phyloP scores from a whole-genome alignment of 2,113 vertebrate species.

The Charadrius vociferus region DNA sequence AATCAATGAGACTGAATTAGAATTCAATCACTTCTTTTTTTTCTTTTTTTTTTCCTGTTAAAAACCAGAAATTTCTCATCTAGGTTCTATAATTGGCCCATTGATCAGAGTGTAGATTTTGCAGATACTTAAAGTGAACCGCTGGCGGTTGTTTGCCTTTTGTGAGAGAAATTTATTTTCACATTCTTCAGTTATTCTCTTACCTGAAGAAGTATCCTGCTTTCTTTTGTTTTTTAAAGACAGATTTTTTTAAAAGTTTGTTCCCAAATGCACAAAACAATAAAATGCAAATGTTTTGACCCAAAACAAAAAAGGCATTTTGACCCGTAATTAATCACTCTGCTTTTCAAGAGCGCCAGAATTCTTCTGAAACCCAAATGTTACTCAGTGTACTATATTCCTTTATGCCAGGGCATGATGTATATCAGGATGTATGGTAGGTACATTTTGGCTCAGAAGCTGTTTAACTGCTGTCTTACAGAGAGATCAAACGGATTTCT shows the following conservation, averaged over 20 bases:
- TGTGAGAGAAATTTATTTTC: background rate
- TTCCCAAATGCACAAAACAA: background rate
- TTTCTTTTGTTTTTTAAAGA: background rate
- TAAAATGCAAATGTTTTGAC: background rate
- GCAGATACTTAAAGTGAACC: background rate
- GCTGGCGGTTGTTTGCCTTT: background rate
- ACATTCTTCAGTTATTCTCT: background rate
- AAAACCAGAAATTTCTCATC: background rate
- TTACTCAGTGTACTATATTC: background rate
- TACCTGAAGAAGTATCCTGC: background rate
- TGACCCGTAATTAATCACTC: background rate
- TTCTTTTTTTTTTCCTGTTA: background rate
- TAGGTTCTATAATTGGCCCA: background rate
- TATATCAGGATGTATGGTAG: background rate
- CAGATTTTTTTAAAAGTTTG: background rate
- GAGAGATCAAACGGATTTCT: background rate
- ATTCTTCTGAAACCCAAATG: background rate
- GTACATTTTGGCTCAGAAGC: background rate
- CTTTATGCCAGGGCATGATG: background rate
- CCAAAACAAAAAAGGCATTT: background rate
- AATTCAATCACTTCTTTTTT: background rate
- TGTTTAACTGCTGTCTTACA: background rate
- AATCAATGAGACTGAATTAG: background rate
- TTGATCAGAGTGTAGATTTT: background rate
- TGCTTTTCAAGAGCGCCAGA: background rate